These are phyloP conservation scores for Falco novaeseelandiae DNA, from an alignment of 2,797 vertebrate species.

Conservation along the genomic window DNA sequence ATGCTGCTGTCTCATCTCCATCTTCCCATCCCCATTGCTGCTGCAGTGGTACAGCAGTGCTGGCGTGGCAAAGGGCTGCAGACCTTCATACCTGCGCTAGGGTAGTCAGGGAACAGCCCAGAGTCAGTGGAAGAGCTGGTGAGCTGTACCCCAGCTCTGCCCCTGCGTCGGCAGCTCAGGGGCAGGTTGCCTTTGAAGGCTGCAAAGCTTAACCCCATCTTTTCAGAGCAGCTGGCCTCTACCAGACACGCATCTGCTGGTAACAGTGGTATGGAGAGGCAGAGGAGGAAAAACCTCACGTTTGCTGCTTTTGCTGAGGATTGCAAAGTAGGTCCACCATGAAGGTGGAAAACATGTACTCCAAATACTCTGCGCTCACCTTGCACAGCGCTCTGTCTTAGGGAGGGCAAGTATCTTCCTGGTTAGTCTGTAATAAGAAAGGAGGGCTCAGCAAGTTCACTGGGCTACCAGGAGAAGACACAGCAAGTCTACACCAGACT, in stretches of 20 bases:
- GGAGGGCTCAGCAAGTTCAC: background rate
- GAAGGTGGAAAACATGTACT: background rate
- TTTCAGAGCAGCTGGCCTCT: background rate
- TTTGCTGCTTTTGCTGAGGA: too few species aligned
- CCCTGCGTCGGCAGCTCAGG: background rate
- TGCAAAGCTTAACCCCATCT: background rate
- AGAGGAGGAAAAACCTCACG: background rate
- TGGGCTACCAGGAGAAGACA: background rate
- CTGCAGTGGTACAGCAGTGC: background rate
- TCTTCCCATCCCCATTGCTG: background rate
- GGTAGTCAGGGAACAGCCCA: background rate
- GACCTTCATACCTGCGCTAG: fast-evolving
- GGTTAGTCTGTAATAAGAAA: background rate
- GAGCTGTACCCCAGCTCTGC: background rate
- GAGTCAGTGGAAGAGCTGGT: background rate
- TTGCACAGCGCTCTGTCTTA: background rate
- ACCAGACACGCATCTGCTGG: fast-evolving
- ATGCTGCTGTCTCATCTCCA: background rate
- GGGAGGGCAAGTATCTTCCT: background rate
- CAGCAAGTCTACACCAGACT: background rate
- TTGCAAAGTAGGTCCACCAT: background rate
- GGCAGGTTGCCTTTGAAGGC: background rate
- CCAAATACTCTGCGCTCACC: background rate
- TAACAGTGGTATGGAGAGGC: background rate
- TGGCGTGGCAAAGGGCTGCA: fast-evolving